Percentiles rank a stretch among this genome's conserved stretches.
Evolutionary conservation across 2,797 vertebrate genomes (phyloP).

Genomic region (Pagetopsis macropterus): DNA sequence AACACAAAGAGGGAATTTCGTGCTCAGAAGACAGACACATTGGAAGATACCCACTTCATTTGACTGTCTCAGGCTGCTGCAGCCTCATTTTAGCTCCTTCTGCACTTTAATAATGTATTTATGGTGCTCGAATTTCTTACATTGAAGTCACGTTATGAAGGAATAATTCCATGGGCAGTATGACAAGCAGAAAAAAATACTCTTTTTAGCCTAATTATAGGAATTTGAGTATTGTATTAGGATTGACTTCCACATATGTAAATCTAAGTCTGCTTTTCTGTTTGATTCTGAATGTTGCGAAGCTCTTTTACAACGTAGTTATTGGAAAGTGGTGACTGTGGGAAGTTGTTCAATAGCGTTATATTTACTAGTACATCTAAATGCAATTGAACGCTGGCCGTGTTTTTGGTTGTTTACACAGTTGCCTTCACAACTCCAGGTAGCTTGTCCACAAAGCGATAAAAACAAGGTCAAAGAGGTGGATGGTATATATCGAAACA

Average conservation of each 20-base stretch:
- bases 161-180: neutral
- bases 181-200: neutral
- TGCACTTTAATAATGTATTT: neutral
- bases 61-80: neutral
- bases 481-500: constrained; percentile 5
- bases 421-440: constrained; percentile 17
- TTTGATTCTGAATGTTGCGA: neutral
- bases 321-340: neutral
- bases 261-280: neutral
- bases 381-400: neutral
- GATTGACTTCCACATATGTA: neutral
- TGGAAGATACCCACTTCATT: constrained; percentile 2
- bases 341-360: neutral
- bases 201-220: neutral
- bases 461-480: constrained; percentile 4
- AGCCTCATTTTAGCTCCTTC: neutral
- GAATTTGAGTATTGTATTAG: neutral
- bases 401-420: constrained; percentile 3
- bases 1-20: constrained; percentile 13
- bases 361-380: neutral
- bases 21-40: neutral
- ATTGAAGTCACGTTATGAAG: neutral
- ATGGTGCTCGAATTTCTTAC: neutral
- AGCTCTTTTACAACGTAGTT: neutral
- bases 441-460: constrained; percentile 11